Percentiles rank a stretch among this genome's conserved stretches.
Evolutionary conservation across 2,797 vertebrate genomes (phyloP).

Genomic region (Rhodeus uyekii): DNA sequence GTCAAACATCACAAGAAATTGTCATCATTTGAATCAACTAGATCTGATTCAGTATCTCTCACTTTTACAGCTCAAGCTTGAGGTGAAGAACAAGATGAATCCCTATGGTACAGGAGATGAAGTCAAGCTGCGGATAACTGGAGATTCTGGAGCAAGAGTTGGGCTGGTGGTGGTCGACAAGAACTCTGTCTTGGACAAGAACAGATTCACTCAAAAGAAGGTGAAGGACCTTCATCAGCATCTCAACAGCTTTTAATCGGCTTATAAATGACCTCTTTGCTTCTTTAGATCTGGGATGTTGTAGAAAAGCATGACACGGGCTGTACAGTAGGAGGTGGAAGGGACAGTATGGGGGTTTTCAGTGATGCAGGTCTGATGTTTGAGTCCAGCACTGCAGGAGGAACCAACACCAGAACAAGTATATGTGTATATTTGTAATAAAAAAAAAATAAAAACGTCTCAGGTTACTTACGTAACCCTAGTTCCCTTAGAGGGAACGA

Average conservation of each 20-base stretch:
- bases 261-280: neutral
- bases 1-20: neutral
- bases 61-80: neutral
- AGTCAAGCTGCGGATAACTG: slow-evolving; percentile 70
- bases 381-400: slow-evolving; percentile 56
- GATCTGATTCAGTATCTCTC: neutral
- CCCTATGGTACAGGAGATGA: slow-evolving; percentile 49
- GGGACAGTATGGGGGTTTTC: slow-evolving; percentile 66
- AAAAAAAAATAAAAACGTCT: too few relatives aligned
- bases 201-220: slow-evolving; percentile 74
- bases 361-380: slow-evolving; percentile 76
- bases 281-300: slow-evolving; percentile 74
- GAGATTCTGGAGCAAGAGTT: slow-evolving; percentile 68
- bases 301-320: slow-evolving; percentile 78
- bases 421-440: too few relatives aligned
- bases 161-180: slow-evolving; percentile 82
- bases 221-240: slow-evolving; percentile 51
- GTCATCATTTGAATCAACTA: fast-evolving
- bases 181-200: slow-evolving; percentile 75
- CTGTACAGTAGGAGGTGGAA: slow-evolving; percentile 73
- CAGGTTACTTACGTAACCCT: too few relatives aligned
- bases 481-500: too few relatives aligned
- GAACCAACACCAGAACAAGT: slow-evolving; percentile 50
- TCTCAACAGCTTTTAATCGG: too few relatives aligned
- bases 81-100: neutral